These are phyloP conservation scores for Sisor rabdophorus DNA, from an alignment of 2,113 vertebrate genomes.

Conservation along the genomic window DNA sequence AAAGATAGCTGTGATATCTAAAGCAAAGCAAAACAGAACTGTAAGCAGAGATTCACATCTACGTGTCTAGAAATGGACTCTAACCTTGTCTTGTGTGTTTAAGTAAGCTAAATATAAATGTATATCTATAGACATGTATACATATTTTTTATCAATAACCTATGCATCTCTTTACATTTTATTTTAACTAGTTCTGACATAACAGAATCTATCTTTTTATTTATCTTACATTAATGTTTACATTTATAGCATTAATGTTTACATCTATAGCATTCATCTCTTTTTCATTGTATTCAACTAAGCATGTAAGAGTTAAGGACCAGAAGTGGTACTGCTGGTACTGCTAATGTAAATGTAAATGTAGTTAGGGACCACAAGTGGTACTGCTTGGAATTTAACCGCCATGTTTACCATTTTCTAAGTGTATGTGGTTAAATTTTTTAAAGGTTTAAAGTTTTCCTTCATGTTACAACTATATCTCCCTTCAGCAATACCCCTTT, in stretches of 20 bases:
- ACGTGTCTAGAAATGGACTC: neutral
- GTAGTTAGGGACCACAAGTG: too few relatives aligned
- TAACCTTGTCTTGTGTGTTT: slow-evolving; percentile 3
- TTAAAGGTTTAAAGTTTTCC: neutral
- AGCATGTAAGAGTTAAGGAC: too few relatives aligned
- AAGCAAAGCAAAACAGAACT: neutral
- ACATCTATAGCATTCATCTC: too few relatives aligned
- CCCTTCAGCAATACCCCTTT: neutral
- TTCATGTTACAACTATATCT: neutral
- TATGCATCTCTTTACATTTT: neutral
- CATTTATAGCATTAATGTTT: too few relatives aligned
- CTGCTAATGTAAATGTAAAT: too few relatives aligned
- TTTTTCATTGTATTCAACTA: too few relatives aligned
- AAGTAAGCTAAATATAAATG: neutral
- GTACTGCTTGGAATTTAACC: too few relatives aligned
- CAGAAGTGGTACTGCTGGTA: too few relatives aligned
- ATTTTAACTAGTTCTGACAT: too few relatives aligned
- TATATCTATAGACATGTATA: neutral
- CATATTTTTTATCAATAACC: neutral
- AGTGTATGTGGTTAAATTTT: neutral
- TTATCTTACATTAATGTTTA: too few relatives aligned
- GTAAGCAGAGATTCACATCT: neutral
- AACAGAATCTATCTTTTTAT: too few relatives aligned
- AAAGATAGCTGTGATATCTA: neutral
- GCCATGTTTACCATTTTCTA: too few relatives aligned